phyloP scores from a whole-genome alignment of 2,888 invertebrate genomes.

The Orthosia cruda region DNA sequence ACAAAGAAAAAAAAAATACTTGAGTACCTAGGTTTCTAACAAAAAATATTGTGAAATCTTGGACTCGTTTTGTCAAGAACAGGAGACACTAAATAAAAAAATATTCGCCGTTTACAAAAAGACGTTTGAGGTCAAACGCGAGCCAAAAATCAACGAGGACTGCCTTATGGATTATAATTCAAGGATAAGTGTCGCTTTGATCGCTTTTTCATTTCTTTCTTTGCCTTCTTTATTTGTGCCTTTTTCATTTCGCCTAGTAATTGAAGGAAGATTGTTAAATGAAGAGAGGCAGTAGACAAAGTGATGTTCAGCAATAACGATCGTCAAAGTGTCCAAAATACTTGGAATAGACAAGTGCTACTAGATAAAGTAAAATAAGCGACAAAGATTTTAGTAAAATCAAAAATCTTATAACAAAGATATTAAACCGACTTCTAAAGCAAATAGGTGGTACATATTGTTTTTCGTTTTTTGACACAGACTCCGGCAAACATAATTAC shows the following conservation, averaged over 20 bases:
- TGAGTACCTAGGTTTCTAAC: neutral
- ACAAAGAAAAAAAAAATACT: neutral
- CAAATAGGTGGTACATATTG: too few species aligned
- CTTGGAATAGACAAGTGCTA: too few species aligned
- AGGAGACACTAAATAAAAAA: conserved; percentile 45
- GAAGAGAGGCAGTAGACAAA: neutral
- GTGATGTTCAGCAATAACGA: neutral
- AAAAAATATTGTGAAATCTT: conserved; percentile 15
- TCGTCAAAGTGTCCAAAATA: too few species aligned
- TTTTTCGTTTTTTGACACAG: too few species aligned
- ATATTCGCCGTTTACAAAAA: conserved; percentile 38
- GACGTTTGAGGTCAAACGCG: conserved; percentile 24
- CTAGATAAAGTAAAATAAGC: too few species aligned
- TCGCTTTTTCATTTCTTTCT: conserved; percentile 24
- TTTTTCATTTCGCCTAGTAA: conserved; percentile 14
- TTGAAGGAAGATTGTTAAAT: neutral
- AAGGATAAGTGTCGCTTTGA: conserved; percentile 34
- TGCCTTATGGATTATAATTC: conserved; percentile 39
- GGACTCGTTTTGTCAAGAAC: conserved; percentile 23
- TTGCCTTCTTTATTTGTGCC: conserved; percentile 4
- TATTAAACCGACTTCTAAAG: too few species aligned
- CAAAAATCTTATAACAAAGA: too few species aligned
- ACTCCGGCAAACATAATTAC: too few species aligned
- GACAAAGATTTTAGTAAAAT: too few species aligned
- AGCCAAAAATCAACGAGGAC: conserved; percentile 43